phyloP scores from a whole-genome alignment of 2,113 vertebrate genomes.

The Hypocryptadius cinnamomeus region DNA sequence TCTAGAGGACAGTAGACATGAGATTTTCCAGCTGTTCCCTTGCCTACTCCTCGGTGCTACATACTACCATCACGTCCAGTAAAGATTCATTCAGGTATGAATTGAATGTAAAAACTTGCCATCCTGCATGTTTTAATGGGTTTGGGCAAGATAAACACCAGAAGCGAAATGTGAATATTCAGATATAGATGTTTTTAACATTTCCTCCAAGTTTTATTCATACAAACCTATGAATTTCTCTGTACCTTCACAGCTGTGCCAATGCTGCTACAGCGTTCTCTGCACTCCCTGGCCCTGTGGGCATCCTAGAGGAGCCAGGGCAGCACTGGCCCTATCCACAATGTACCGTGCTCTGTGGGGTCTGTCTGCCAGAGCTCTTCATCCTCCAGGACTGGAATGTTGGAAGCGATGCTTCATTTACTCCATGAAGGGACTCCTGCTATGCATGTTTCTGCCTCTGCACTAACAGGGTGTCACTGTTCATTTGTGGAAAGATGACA shows the following conservation, averaged over 20 bases:
- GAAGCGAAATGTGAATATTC: background rate
- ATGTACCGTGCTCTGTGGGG: background rate
- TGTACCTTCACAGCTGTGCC: background rate
- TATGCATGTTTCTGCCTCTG: background rate
- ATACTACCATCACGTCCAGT: background rate
- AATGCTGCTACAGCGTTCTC: background rate
- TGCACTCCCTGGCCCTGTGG: background rate
- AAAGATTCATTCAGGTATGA: background rate
- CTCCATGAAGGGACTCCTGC: background rate
- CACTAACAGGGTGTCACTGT: background rate
- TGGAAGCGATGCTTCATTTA: background rate
- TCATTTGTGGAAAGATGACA: background rate
- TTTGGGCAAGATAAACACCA: background rate
- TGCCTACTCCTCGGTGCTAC: background rate
- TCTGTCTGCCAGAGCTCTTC: background rate
- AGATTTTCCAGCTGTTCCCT: background rate
- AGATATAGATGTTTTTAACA: background rate
- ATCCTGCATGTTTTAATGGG: background rate
- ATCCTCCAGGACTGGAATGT: background rate
- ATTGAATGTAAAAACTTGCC: background rate
- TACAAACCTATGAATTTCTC: background rate
- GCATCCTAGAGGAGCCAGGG: background rate
- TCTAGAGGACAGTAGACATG: background rate
- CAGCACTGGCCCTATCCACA: background rate
- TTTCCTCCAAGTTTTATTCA: background rate